phyloP scores from a whole-genome alignment of 2,888 invertebrate species.

The Elmis aenea region DNA sequence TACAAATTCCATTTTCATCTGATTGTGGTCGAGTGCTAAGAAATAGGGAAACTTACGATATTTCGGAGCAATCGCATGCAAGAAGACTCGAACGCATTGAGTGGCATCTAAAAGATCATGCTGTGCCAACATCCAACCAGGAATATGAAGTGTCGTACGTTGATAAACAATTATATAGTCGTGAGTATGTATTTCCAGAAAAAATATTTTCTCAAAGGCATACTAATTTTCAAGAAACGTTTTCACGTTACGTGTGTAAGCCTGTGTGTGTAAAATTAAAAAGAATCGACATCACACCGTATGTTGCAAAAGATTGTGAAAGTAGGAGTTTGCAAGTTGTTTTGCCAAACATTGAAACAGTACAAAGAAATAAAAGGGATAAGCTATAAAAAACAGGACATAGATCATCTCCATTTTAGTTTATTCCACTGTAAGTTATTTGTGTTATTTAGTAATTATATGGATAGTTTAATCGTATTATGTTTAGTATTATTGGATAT shows the following conservation, averaged over 20 bases:
- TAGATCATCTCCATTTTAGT: too few relatives aligned
- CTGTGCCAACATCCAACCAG: too few relatives aligned
- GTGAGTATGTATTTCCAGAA: conserved; percentile 27
- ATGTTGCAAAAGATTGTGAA: too few relatives aligned
- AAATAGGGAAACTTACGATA: conserved; percentile 23
- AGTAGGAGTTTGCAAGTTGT: too few relatives aligned
- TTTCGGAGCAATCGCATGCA: conserved; percentile 27
- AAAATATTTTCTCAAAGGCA: conserved; percentile 26
- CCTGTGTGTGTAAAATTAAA: conserved; percentile 15
- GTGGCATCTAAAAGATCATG: conserved; percentile 30
- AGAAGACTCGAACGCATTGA: conserved; percentile 32
- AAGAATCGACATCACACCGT: conserved; percentile 13
- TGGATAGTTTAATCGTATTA: too few relatives aligned
- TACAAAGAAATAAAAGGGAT: too few relatives aligned
- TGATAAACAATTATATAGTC: conserved; percentile 11
- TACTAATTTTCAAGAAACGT: conserved; percentile 12
- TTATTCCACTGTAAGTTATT: too few relatives aligned
- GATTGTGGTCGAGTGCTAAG: conserved; percentile 33
- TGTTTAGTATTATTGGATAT: too few relatives aligned
- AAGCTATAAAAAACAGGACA: too few relatives aligned
- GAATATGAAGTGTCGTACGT: conserved; percentile 10
- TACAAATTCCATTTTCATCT: conserved; percentile 36
- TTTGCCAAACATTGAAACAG: too few relatives aligned
- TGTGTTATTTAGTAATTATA: too few relatives aligned
- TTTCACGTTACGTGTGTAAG: conserved; percentile 16